A percentile compares a stretch with the other conserved stretches of the same genome.
Conservation (phyloP, 2,888 invertebrate genomes). For the Pachydiplax longipennis region DNA sequence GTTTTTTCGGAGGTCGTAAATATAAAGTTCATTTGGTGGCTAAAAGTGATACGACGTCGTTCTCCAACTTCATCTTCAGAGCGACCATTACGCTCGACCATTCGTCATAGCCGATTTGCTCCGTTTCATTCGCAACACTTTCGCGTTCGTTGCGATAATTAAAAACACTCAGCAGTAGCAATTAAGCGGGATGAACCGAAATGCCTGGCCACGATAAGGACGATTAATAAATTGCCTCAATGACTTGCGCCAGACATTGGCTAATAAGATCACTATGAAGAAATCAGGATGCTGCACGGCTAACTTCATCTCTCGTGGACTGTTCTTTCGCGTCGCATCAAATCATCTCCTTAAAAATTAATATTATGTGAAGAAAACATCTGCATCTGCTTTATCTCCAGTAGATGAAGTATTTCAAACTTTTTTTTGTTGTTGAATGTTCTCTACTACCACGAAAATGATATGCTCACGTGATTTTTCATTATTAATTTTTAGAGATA, state of each 20-base stretch:
- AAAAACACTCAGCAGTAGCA: neutral
- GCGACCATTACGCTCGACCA: neutral
- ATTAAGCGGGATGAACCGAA: neutral
- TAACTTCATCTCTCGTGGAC: too few relatives aligned
- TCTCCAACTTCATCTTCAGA: neutral
- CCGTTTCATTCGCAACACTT: neutral
- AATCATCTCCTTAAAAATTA: too few relatives aligned
- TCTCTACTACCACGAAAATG: too few relatives aligned
- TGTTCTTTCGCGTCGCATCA: too few relatives aligned
- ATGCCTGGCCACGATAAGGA: neutral
- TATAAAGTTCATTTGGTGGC: neutral
- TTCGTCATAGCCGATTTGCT: neutral
- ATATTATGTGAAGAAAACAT: too few relatives aligned
- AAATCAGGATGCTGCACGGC: too few relatives aligned
- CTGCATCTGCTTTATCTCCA: too few relatives aligned
- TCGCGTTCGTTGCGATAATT: neutral
- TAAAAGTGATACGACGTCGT: neutral
- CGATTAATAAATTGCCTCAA: neutral
- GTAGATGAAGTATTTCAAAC: too few relatives aligned
- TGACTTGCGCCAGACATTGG: neutral
- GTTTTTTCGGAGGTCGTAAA: neutral
- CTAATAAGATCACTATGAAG: too few relatives aligned
- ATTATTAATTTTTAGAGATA: too few relatives aligned
- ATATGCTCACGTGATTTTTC: too few relatives aligned
- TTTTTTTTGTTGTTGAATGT: too few relatives aligned